phyloP scores from a whole-genome alignment of 2,797 vertebrate species.

The Eleutherodactylus coqui region DNA sequence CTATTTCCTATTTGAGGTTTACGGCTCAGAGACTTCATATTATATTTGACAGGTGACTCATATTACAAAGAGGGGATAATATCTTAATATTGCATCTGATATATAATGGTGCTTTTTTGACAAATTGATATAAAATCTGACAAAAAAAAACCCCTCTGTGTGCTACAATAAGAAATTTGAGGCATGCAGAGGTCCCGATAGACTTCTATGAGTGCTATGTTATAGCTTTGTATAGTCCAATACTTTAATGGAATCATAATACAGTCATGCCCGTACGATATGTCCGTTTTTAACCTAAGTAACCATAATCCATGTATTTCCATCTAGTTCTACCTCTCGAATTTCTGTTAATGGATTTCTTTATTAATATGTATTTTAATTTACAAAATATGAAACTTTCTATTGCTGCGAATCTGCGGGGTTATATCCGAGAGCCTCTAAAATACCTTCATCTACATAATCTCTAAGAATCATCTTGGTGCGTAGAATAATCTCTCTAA shows the following conservation, averaged over 20 bases:
- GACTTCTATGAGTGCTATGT: not conserved
- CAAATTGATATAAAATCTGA: too few relatives aligned
- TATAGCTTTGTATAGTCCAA: not conserved
- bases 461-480: not conserved
- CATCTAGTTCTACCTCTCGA: not conserved
- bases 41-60: not conserved
- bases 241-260: not conserved
- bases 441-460: not conserved
- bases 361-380: not conserved
- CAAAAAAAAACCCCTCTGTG: not conserved
- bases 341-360: not conserved
- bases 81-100: not conserved
- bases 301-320: too few relatives aligned
- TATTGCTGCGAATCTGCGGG: not conserved
- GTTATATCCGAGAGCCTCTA: not conserved
- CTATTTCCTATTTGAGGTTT: not conserved
- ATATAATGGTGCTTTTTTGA: too few relatives aligned
- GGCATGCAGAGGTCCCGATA: not conserved
- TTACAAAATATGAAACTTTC: too few relatives aligned
- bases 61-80: not conserved
- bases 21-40: not conserved
- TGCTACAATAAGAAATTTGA: not conserved
- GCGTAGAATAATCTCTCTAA: not conserved
- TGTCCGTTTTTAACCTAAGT: too few relatives aligned
- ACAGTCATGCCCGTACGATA: too few relatives aligned